phyloP scores from a whole-genome alignment of 2,888 invertebrate genomes.

The Panopea generosa region DNA sequence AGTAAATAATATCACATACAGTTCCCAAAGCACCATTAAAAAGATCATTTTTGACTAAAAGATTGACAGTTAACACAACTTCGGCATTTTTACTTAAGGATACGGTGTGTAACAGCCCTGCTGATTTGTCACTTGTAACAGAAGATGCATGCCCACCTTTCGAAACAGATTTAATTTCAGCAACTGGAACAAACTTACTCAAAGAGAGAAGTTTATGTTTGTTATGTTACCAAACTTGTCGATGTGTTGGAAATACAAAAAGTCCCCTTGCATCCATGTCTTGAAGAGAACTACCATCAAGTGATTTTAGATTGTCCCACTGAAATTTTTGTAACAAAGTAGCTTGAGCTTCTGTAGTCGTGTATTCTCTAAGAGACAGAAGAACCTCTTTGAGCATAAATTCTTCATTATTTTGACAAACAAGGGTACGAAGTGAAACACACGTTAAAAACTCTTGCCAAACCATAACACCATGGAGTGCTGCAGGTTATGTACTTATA shows the following conservation, averaged over 20 bases:
- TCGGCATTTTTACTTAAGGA: conserved; percentile 40
- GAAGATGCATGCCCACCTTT: conserved; percentile 5
- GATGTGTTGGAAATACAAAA: conserved; percentile 39
- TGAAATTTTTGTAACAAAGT: conserved; percentile 34
- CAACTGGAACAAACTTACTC: conserved; percentile 37
- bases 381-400: not conserved
- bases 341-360: conserved; percentile 9
- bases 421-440: conserved; percentile 14
- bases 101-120: conserved; percentile 31
- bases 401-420: conserved; percentile 23
- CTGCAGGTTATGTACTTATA: conserved; percentile 11
- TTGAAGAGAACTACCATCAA: conserved; percentile 4
- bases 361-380: conserved; percentile 9
- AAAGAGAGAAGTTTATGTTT: conserved; percentile 16
- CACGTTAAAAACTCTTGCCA: conserved; percentile 27
- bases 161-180: conserved; percentile 26
- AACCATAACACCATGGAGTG: conserved; percentile 22
- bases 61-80: conserved; percentile 55
- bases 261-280: conserved; percentile 13
- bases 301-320: conserved; percentile 13
- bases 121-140: conserved; percentile 51
- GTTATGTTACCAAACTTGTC: conserved; percentile 52
- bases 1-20: conserved; percentile 51
- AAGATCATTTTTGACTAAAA: conserved; percentile 43
- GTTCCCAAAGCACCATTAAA: conserved; percentile 59